Evolutionary conservation across 1,140 invertebrate genomes (phyloP), one percentile per base, ranked within the genome.

Genomic region (Trissolcus basalis): DNA sequence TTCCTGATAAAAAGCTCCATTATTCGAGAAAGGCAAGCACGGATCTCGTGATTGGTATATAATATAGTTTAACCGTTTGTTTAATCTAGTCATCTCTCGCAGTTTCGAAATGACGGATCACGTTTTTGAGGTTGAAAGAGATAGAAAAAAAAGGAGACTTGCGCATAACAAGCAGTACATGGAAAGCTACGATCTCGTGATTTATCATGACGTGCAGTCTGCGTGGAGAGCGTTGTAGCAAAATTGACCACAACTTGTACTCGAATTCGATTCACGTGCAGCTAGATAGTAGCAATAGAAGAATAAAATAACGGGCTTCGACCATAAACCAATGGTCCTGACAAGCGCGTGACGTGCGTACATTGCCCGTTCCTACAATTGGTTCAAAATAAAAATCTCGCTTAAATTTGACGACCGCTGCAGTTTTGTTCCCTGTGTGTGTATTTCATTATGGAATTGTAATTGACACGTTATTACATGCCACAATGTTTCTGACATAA

Each of bases 171-270:
- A 65, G 67, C 50, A 54, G 73, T 70, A 67, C 55, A 60, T 51
- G 48, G 56, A 50, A 51, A 39, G 67, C 67, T 13, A 27, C 61
- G 61, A 71, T 70, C 74, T 45, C 67, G 67, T 71, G 67, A 77
- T 77, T 77, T 77, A 77, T 77, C 45, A 67, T 60, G 61, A 76
- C 67, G 61, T 54, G 33, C 56, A 67, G 60, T 70, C 36, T 7
- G 61, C 73, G 32, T 65, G 39, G 16, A 27, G 19, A 65, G 44
- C 74, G 61, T 77, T 77, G 67, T 77, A 61, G 68, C 58, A 71
- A 77, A 77, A 71, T 71, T 77, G 74, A 71, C 74, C 68, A 68
- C 74, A 77, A 77, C 74, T 77, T 77, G 68, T 71, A 77, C 67
- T 71, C 56, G 73, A 50, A 77, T 77, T 65, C 73, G 74, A 77